Percentiles rank a stretch among this genome's conserved stretches.
Conservation (phyloP, 2,113 vertebrate genomes). For the Synchiropus splendidus region DNA sequence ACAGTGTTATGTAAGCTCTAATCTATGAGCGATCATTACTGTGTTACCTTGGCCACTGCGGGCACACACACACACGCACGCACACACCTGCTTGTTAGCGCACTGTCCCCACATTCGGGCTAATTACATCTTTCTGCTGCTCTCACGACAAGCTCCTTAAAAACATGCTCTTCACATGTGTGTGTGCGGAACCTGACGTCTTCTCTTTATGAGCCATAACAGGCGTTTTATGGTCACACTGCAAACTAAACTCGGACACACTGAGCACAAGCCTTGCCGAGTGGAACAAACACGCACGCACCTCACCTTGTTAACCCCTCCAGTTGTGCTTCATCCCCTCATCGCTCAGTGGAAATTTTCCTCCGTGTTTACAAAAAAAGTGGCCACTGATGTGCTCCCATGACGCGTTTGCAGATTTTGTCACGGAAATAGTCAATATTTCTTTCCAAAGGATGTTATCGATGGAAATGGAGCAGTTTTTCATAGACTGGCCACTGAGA, state of each 20-base stretch:
- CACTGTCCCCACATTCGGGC: too few relatives aligned
- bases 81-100: too few relatives aligned
- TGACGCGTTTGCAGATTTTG: slow-evolving; percentile 5
- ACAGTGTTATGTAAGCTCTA: slow-evolving; percentile 41
- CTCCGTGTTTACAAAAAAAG: slow-evolving; percentile 15
- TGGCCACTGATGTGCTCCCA: slow-evolving; percentile 8
- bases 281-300: slow-evolving; percentile 12
- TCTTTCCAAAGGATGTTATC: slow-evolving; percentile 22
- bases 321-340: background rate
- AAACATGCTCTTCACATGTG: too few relatives aligned
- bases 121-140: too few relatives aligned
- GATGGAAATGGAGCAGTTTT: background rate
- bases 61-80: slow-evolving; percentile 10
- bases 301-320: slow-evolving; percentile 3
- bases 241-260: slow-evolving; percentile 21
- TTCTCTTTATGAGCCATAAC: slow-evolving; percentile 30
- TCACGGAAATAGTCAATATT: slow-evolving; percentile 11
- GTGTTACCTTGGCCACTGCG: slow-evolving; percentile 32
- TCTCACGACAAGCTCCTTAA: too few relatives aligned
- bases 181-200: background rate
- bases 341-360: slow-evolving; percentile 14
- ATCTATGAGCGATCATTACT: slow-evolving; percentile 41
- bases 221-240: slow-evolving; percentile 18
- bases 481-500: background rate
- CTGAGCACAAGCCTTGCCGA: slow-evolving; percentile 2